Evolutionary conservation across 2,797 vertebrate species (phyloP), one percentile per base, ranked within the genome.

Genomic region (Fistularia commersonii): DNA sequence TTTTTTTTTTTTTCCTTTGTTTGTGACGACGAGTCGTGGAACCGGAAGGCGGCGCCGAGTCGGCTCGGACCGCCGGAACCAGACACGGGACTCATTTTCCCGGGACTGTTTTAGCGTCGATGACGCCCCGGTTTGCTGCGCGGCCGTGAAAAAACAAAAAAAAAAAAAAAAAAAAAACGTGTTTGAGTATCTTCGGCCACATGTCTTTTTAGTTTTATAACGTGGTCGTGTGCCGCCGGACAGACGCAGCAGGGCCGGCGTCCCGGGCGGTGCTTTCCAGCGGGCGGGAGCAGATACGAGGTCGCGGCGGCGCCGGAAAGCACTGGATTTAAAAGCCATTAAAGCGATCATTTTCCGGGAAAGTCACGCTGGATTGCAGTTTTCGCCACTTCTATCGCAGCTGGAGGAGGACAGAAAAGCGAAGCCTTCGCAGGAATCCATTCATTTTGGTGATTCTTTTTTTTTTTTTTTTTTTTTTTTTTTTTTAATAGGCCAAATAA

Each of bases 171-270:
- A 4, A 23, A 23, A 23, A 23, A 23, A 31, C 39, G 50, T 57
- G 48, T 72, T 78, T 61, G 33, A 50, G 60, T 54, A 64, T 61
- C 55, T 64, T 60, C 38, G 59, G 55, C 58, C 61, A 49, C 72
- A 40, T 67, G 43, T 59, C 12, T 50, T 65, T 69, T 34, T 59
- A 63, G 46, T 59, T 69, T 70, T 45, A 46, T 61, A 41, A 36
- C 36, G 36, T 46, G 62, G 32, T 65, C 70, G 45, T 54, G 55
- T 72, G 64, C 67, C 65, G 57, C 23, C 23, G 23, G 23, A 23
- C 36, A 51, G 35, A 32, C 53, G 54, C 51, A 32, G 68, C 37
- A 54, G 57, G 61, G 49, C 66, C 66, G 66, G 57, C 32, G 1
- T 12, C 41, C 55, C 8, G 57, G 50, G 8, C 43, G 62, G 42